A percentile compares a stretch with the other conserved stretches of the same genome.
Conservation (phyloP, 2,113 vertebrate genomes). For the Piaya cayana region DNA sequence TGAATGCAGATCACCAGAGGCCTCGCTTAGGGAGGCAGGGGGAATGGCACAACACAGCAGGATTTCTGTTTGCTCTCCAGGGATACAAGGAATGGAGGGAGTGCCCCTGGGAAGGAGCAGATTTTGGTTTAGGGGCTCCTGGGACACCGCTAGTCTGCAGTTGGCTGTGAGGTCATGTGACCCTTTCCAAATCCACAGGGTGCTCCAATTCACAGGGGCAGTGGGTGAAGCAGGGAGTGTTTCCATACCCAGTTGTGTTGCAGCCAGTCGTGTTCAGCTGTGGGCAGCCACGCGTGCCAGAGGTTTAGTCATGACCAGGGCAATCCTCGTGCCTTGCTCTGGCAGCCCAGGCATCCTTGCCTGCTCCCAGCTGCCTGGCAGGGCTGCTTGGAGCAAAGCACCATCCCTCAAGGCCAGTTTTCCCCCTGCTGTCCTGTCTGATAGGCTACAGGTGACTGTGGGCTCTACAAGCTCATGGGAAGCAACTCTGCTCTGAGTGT, state of each 20-base stretch:
- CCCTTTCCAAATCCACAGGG: accelerated
- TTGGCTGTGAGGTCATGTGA: accelerated
- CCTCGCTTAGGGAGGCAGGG: not conserved
- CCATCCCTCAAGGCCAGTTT: not conserved
- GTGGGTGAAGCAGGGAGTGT: not conserved
- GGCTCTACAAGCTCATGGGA: not conserved
- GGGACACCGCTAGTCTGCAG: accelerated
- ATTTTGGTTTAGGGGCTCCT: not conserved
- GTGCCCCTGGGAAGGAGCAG: not conserved
- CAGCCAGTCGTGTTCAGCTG: accelerated
- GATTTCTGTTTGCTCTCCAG: not conserved
- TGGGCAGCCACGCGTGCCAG: not conserved
- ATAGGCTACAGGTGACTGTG: not conserved
- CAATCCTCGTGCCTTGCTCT: not conserved
- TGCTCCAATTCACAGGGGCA: not conserved
- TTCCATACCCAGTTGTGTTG: not conserved
- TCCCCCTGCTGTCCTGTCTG: not conserved
- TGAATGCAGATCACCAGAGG: not conserved
- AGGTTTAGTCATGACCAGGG: not conserved
- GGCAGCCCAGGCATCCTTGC: not conserved
- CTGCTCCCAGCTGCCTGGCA: not conserved
- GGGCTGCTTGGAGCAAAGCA: not conserved
- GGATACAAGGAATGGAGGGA: not conserved
- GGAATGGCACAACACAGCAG: not conserved
- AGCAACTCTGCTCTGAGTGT: not conserved